These are phyloP conservation scores for Gallinago stenura DNA, from an alignment of 2,797 vertebrate genomes.

Conservation along the genomic window DNA sequence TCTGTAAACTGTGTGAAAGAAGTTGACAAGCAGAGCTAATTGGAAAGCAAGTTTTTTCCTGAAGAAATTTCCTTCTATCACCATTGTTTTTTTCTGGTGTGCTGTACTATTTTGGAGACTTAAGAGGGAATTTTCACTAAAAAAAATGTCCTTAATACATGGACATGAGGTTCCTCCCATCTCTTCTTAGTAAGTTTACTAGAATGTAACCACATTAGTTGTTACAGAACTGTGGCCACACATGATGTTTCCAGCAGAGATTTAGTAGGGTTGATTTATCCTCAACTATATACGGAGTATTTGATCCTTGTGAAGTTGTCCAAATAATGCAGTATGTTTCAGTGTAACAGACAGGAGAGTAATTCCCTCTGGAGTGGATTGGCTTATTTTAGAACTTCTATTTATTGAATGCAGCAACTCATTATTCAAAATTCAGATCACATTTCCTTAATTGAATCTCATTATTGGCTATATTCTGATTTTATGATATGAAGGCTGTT, in stretches of 20 bases:
- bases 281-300: neutral
- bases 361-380: neutral
- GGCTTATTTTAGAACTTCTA: neutral
- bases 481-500: neutral
- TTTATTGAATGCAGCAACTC: neutral
- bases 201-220: neutral
- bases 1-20: neutral
- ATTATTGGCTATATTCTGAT: neutral
- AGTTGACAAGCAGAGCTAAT: neutral
- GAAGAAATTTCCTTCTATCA: neutral
- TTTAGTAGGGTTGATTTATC: neutral
- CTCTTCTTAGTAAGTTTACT: neutral
- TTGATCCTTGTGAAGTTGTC: neutral
- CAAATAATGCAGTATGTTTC: neutral
- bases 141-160: neutral
- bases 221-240: neutral
- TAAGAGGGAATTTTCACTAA: neutral
- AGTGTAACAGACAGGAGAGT: neutral
- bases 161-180: neutral
- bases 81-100: neutral
- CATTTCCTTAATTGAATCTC: neutral
- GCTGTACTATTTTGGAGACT: neutral
- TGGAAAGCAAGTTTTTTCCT: neutral
- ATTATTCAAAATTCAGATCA: neutral
- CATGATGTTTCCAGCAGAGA: neutral